Percentiles rank a stretch among this genome's conserved stretches.
Conservation (phyloP, 2,888 invertebrate species). For the Drosophila histrio region DNA sequence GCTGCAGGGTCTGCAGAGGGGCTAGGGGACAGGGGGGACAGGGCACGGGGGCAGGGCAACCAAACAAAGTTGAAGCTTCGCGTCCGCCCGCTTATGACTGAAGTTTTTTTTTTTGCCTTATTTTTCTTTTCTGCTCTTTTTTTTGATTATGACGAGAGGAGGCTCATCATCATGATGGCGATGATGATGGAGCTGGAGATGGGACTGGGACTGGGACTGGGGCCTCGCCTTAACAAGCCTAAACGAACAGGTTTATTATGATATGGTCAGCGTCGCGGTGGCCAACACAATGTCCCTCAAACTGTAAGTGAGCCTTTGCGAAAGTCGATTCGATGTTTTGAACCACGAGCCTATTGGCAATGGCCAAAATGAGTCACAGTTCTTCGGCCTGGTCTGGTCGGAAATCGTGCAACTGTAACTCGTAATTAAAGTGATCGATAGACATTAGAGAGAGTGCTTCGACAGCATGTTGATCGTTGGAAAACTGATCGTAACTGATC, state of each 20-base stretch:
- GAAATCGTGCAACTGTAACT: conserved; percentile 17
- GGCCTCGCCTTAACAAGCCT: conserved; percentile 71
- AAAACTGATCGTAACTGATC: not conserved
- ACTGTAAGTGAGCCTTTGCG: conserved; percentile 41
- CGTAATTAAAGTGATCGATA: conserved; percentile 29
- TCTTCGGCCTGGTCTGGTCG: conserved; percentile 5
- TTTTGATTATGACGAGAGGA: conserved; percentile 62
- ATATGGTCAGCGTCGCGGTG: conserved; percentile 42
- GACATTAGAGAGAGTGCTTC: conserved; percentile 12
- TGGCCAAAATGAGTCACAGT: conserved; percentile 19
- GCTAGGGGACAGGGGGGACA: not conserved
- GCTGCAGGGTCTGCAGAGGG: conserved; percentile 33
- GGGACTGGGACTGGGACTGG: conserved; percentile 29
- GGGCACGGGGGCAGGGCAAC: conserved; percentile 10
- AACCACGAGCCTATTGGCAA: not conserved
- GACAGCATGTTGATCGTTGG: not conserved
- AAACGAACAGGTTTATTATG: conserved; percentile 78
- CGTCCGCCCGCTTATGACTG: conserved; percentile 71
- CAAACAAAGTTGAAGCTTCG: conserved; percentile 66
- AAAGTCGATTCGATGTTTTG: not conserved
- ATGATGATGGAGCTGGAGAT: conserved; percentile 30
- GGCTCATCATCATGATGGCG: conserved; percentile 23
- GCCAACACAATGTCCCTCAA: conserved; percentile 49
- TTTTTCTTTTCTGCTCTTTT: conserved; percentile 16
- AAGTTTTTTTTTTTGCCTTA: conserved; percentile 27